Conservation (phyloP, 1,140 invertebrate genomes). For the Sarcophaga peregrina region DNA sequence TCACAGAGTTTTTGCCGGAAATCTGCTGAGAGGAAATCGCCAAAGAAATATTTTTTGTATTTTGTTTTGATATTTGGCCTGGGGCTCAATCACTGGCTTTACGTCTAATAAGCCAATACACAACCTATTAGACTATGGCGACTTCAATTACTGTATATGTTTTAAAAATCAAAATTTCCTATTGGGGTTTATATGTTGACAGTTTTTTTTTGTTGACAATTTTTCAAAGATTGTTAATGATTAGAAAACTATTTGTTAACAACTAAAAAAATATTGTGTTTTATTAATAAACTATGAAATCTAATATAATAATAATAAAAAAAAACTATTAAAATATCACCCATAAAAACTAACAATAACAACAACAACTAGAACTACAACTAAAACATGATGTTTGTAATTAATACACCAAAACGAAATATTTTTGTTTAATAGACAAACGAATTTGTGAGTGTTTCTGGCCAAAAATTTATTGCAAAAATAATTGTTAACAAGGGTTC, state of each 20-base stretch:
- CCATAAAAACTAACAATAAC: too few relatives aligned
- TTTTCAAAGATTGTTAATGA: conserved; percentile 32
- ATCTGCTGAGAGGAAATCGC: too few relatives aligned
- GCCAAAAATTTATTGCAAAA: background rate
- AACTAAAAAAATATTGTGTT: conserved; percentile 20
- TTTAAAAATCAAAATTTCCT: background rate
- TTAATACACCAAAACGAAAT: conserved; percentile 4
- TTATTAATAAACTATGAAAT: conserved; percentile 1
- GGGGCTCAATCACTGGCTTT: too few relatives aligned
- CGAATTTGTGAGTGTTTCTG: background rate
- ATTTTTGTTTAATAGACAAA: conserved; percentile 1
- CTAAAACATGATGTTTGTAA: conserved; percentile 1
- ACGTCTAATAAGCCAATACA: too few relatives aligned
- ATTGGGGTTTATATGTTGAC: background rate
- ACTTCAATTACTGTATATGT: too few relatives aligned
- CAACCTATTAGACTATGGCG: too few relatives aligned
- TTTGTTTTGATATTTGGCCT: too few relatives aligned
- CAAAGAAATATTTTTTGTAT: too few relatives aligned
- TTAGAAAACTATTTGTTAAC: conserved; percentile 42
- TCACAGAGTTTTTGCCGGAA: too few relatives aligned
- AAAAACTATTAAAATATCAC: background rate
- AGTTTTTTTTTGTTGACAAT: conserved; percentile 5
- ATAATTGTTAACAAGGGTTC: conserved; percentile 26
- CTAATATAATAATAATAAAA: background rate
- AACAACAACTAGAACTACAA: too few relatives aligned